phyloP scores from a whole-genome alignment of 2,797 vertebrate genomes.

The Allenopithecus nigroviridis region DNA sequence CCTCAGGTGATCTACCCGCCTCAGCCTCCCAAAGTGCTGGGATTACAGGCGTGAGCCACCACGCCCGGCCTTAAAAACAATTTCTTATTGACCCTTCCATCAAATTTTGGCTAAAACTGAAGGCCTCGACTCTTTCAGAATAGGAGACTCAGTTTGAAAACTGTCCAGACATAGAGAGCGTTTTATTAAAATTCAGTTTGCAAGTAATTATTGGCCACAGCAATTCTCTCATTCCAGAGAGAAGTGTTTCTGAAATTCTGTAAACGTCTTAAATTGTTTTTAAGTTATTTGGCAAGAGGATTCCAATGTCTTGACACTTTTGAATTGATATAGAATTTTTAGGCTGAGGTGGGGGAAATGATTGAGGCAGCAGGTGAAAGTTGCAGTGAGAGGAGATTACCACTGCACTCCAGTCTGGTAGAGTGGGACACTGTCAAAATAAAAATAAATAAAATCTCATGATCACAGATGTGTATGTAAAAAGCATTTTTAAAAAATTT shows the following conservation, averaged over 20 bases:
- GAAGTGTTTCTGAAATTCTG: not conserved
- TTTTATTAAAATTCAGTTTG: not conserved
- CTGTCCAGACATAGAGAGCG: not conserved
- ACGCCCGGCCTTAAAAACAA: no score
- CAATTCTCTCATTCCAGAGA: not conserved
- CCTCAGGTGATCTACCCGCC: no score
- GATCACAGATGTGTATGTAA: no score
- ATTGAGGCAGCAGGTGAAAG: no score
- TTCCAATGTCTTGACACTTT: not conserved
- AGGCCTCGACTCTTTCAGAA: not conserved
- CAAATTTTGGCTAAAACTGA: not conserved
- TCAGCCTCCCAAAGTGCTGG: no score
- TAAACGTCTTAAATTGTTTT: not conserved
- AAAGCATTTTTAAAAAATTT: no score
- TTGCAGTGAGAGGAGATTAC: no score
- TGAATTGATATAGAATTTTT: not conserved
- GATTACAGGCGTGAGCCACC: no score
- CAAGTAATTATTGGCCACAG: not conserved
- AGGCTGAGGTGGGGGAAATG: no score
- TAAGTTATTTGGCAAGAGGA: not conserved
- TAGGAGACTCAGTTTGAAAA: not conserved
- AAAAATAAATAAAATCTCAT: no score
- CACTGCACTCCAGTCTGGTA: no score
- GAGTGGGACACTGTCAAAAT: no score
- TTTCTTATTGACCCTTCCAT: not conserved